phyloP scores from a whole-genome alignment of 2,888 invertebrate species.

The Lasiommata megera region DNA sequence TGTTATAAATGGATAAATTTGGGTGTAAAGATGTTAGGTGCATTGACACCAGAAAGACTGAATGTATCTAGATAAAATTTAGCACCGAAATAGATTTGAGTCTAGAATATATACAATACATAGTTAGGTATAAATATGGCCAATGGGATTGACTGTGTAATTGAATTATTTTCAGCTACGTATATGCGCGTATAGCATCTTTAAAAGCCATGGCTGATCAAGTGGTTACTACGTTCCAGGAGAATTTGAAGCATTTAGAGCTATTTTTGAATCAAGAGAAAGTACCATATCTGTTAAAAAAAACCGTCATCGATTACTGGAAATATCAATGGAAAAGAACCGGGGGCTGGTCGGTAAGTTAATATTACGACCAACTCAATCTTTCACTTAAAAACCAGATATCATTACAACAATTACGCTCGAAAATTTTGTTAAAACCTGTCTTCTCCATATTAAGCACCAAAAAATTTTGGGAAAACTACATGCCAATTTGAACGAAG shows the following conservation, averaged over 20 bases:
- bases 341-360: conserved; percentile 71
- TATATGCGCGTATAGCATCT: conserved; percentile 72
- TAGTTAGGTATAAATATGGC: too few relatives aligned
- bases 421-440: conserved; percentile 23
- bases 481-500: conserved; percentile 78
- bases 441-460: conserved; percentile 49
- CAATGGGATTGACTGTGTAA: too few relatives aligned
- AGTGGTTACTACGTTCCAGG: conserved; percentile 69
- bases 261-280: conserved; percentile 67
- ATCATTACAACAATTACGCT: conserved; percentile 25
- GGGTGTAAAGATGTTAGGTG: too few relatives aligned
- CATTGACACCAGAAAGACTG: too few relatives aligned
- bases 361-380: conserved; percentile 1
- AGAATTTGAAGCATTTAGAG: conserved; percentile 69
- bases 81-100: too few relatives aligned
- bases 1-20: too few relatives aligned
- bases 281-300: conserved; percentile 58
- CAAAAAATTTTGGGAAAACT: conserved; percentile 72
- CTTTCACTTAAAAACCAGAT: conserved; percentile 17
- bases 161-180: conserved; percentile 51
- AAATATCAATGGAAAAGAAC: conserved; percentile 78
- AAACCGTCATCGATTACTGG: conserved; percentile 65
- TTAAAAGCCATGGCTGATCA: conserved; percentile 73
- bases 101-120: too few relatives aligned
- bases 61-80: too few relatives aligned